A percentile compares a stretch with the other conserved stretches of the same genome.
These are phyloP conservation scores for Bothrops jararaca DNA, from an alignment of 2,113 vertebrate species.

Conservation along the genomic window DNA sequence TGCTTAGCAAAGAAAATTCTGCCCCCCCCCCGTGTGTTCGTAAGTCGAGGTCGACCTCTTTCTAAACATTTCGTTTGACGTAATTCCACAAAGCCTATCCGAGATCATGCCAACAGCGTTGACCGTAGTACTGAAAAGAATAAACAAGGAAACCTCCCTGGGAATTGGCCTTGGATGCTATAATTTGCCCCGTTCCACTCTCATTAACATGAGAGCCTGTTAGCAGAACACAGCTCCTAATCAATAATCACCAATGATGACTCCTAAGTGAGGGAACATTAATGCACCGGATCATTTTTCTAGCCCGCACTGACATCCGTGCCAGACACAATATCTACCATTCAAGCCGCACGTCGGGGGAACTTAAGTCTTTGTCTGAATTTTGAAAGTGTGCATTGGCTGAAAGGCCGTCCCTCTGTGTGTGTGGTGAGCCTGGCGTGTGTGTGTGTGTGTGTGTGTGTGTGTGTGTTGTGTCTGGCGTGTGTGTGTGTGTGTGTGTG, in stretches of 20 bases:
- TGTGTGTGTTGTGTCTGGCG: too few relatives aligned
- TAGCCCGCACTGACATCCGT: conserved; percentile 18
- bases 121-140: neutral
- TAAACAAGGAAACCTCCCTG: neutral
- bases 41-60: neutral
- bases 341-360: neutral
- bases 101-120: neutral
- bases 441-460: neutral
- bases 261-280: conserved; percentile 55
- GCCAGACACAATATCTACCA: neutral
- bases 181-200: conserved; percentile 40
- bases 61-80: neutral
- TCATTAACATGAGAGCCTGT: conserved; percentile 61
- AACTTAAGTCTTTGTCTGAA: neutral
- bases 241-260: conserved; percentile 60
- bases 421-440: too few relatives aligned
- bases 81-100: neutral
- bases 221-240: conserved; percentile 55
- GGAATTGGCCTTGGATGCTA: neutral
- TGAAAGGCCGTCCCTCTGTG: neutral
- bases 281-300: conserved; percentile 47
- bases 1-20: neutral
- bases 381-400: neutral
- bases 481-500: too few relatives aligned
- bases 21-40: neutral